These are phyloP conservation scores for Drosophila lacicola DNA, from an alignment of 2,888 invertebrate species.

Conservation along the genomic window DNA sequence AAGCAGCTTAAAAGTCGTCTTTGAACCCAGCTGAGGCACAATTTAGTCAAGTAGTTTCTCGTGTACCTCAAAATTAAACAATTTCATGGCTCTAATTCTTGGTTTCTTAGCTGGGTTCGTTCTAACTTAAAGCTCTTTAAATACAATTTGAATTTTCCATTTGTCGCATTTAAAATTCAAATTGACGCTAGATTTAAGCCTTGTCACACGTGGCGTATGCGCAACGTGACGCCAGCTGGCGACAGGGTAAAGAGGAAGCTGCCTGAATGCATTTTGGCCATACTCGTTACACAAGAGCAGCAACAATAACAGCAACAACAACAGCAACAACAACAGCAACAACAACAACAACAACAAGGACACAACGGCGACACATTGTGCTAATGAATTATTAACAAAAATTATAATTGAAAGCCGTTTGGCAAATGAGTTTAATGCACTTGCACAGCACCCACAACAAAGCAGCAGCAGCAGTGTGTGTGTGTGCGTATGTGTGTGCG, in stretches of 20 bases:
- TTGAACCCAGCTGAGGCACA: too few species aligned
- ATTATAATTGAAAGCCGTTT: constrained; percentile 84
- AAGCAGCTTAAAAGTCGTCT: too few species aligned
- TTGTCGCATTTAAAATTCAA: background rate
- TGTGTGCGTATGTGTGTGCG: background rate
- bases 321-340: constrained; percentile 26
- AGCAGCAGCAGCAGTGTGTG: constrained; percentile 6
- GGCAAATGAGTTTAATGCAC: constrained; percentile 79
- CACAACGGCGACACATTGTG: constrained; percentile 69
- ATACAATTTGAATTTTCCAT: too few species aligned
- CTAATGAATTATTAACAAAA: constrained; percentile 83
- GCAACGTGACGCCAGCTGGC: constrained; percentile 21
- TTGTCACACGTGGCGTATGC: constrained; percentile 62
- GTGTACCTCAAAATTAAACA: too few species aligned
- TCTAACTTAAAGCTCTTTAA: too few species aligned
- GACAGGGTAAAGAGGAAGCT: constrained; percentile 4
- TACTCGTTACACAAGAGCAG: constrained; percentile 37
- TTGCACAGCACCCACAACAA: constrained; percentile 18
- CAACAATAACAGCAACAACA: constrained; percentile 12
- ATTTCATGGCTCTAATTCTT: too few species aligned
- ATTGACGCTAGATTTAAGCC: constrained; percentile 3
- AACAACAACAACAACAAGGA: constrained; percentile 25
- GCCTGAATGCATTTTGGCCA: constrained; percentile 56
- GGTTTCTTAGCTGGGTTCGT: too few species aligned
- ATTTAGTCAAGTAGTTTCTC: too few species aligned